Conservation (phyloP, 2,113 vertebrate species). For the Rhynchomys soricoides region DNA sequence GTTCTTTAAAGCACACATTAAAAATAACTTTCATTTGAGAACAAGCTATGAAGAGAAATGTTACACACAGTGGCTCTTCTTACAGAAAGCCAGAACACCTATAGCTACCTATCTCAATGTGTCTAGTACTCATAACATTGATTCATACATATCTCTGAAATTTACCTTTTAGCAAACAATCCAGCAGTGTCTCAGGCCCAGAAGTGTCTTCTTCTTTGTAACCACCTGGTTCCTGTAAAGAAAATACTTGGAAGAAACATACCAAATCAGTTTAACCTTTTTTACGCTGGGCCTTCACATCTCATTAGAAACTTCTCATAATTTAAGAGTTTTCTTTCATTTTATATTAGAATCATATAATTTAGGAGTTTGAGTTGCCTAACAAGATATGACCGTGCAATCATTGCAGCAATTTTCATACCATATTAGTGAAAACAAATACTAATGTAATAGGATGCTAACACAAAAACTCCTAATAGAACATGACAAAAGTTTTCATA, state of each 20-base stretch:
- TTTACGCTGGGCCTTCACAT: slow-evolving; percentile 46
- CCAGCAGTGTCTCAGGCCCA: not conserved
- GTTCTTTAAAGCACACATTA: not conserved
- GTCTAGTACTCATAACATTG: not conserved
- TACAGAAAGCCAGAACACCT: not conserved
- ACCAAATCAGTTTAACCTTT: slow-evolving; percentile 51
- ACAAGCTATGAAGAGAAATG: slow-evolving; percentile 34
- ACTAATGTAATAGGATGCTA: slow-evolving; percentile 71
- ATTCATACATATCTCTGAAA: not conserved
- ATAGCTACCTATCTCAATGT: not conserved
- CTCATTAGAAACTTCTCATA: slow-evolving; percentile 70
- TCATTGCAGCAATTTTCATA: slow-evolving; percentile 80
- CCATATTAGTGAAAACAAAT: slow-evolving; percentile 81
- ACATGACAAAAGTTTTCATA: slow-evolving; percentile 61
- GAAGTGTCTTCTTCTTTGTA: slow-evolving; percentile 48
- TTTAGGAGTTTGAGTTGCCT: slow-evolving; percentile 76
- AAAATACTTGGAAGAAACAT: slow-evolving; percentile 65
- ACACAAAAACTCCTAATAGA: slow-evolving; percentile 70
- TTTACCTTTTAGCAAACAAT: not conserved
- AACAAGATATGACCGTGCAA: slow-evolving; percentile 78
- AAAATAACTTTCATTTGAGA: slow-evolving; percentile 43
- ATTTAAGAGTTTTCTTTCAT: slow-evolving; percentile 74
- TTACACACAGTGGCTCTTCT: not conserved
- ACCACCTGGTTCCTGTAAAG: slow-evolving; percentile 59
- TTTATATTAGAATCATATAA: slow-evolving; percentile 74